These are phyloP conservation scores for Orchesellides sinensis DNA, from an alignment of 2,888 invertebrate genomes.

Conservation along the genomic window DNA sequence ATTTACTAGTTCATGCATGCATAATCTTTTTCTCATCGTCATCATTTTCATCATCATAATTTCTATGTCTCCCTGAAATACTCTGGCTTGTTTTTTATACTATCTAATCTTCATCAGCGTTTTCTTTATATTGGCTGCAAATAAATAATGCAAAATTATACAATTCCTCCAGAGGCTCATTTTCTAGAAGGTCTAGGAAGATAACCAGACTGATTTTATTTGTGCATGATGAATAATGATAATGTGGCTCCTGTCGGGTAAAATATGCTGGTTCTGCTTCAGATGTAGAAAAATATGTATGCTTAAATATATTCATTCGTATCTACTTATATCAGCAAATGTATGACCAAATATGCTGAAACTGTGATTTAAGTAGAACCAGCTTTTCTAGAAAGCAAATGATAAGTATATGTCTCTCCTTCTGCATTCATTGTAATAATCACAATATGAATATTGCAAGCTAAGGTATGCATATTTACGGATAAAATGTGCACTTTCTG, in stretches of 20 bases:
- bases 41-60: slow-evolving; percentile 27
- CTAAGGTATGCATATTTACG: not conserved
- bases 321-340: slow-evolving; percentile 18
- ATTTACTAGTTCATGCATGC: slow-evolving; percentile 53
- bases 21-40: slow-evolving; percentile 35
- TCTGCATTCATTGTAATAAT: not conserved
- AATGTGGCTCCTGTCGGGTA: slow-evolving; percentile 60
- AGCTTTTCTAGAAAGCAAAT: slow-evolving; percentile 3
- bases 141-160: slow-evolving; percentile 20
- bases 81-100: not conserved
- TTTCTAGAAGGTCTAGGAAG: not conserved
- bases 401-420: slow-evolving; percentile 8
- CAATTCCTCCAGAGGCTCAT: slow-evolving; percentile 32
- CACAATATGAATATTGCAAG: not conserved
- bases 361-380: not conserved
- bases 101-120: not conserved
- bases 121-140: not conserved
- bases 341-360: not conserved
- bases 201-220: slow-evolving; percentile 29
- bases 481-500: not conserved
- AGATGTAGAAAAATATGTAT: not conserved
- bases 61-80: slow-evolving; percentile 25
- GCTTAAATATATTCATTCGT: not conserved
- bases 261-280: slow-evolving; percentile 34
- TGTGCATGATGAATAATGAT: slow-evolving; percentile 43